Percentiles rank a stretch among this genome's conserved stretches.
These are phyloP conservation scores for Rhynchopsitta pachyrhyncha DNA, from an alignment of 2,113 vertebrate species.

Conservation along the genomic window DNA sequence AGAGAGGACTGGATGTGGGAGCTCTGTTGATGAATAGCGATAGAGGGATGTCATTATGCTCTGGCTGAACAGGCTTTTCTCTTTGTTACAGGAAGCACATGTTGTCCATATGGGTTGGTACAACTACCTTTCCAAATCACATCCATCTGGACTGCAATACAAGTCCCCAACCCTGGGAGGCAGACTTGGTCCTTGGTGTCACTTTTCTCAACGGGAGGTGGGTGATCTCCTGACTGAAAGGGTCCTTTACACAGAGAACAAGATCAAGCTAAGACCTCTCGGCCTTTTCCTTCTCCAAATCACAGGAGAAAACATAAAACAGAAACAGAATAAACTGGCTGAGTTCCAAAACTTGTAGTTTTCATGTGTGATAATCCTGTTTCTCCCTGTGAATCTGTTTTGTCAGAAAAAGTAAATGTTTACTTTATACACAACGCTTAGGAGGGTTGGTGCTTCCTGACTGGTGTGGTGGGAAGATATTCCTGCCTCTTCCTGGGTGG, in stretches of 20 bases:
- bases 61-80: background rate
- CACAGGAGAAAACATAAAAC: background rate
- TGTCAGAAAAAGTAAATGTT: background rate
- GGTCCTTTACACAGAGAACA: background rate
- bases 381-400: background rate
- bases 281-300: background rate
- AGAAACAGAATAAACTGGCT: background rate
- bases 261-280: background rate
- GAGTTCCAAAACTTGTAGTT: rapidly evolving
- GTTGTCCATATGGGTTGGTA: background rate
- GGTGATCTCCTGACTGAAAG: background rate
- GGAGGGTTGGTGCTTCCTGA: background rate
- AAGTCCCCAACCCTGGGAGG: rapidly evolving
- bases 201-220: background rate
- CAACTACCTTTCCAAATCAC: background rate
- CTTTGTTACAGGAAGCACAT: background rate
- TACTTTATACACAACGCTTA: background rate
- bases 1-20: background rate
- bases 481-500: background rate
- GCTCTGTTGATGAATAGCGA: background rate
- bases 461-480: background rate
- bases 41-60: background rate
- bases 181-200: background rate
- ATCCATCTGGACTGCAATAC: background rate
- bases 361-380: background rate